Evolutionary conservation across 2,797 vertebrate species (phyloP).

Genomic region (Echeneis naucrates): DNA sequence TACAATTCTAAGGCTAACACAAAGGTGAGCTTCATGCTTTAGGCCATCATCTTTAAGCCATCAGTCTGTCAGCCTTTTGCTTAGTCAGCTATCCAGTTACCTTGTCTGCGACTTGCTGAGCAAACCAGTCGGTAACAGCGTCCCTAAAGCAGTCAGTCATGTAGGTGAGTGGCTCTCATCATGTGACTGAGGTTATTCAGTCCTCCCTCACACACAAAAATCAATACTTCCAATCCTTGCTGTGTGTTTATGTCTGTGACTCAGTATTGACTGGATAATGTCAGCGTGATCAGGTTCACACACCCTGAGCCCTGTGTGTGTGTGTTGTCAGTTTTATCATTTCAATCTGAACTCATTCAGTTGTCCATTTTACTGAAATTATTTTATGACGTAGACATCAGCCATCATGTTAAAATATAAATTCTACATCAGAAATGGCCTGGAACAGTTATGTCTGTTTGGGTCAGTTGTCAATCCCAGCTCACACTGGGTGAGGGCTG

Average conservation of each 20-base stretch:
- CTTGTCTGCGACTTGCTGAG: slow-evolving; percentile 12
- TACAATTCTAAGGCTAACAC: background rate
- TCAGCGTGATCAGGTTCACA: slow-evolving; percentile 64
- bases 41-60: background rate
- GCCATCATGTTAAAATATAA: too few relatives aligned
- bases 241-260: slow-evolving; percentile 28
- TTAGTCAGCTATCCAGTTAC: slow-evolving; percentile 20
- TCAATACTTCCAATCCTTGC: slow-evolving; percentile 61
- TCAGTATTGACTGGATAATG: slow-evolving; percentile 69
- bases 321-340: background rate
- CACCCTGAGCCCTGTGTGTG: slow-evolving; percentile 2
- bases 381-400: too few relatives aligned
- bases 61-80: slow-evolving; percentile 1
- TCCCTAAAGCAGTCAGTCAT: slow-evolving; percentile 36
- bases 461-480: too few relatives aligned
- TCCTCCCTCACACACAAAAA: slow-evolving; percentile 59
- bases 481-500: too few relatives aligned
- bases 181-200: slow-evolving; percentile 64
- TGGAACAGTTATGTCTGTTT: too few relatives aligned
- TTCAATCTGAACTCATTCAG: background rate
- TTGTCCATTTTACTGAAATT: background rate
- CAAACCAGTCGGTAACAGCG: slow-evolving; percentile 32
- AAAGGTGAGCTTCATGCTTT: background rate
- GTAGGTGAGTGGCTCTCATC: slow-evolving; percentile 43
- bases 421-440: too few relatives aligned